A percentile compares a stretch with the other conserved stretches of the same genome.
phyloP scores from a whole-genome alignment of 2,797 vertebrate genomes.

The Pempheris klunzingeri region DNA sequence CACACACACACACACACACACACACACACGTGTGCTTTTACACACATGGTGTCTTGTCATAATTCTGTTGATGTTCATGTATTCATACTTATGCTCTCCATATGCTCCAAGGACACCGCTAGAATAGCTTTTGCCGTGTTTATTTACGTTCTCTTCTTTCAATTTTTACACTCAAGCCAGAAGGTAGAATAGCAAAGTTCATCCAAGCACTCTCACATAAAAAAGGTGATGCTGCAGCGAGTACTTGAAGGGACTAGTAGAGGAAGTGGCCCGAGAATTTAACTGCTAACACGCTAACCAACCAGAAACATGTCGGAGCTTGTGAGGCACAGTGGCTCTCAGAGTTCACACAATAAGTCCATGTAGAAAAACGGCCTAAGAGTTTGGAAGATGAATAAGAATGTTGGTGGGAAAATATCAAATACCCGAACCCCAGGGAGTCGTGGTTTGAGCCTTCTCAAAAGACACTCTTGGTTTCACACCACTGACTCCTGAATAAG shows the following conservation, averaged over 20 bases:
- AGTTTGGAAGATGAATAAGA: slow-evolving; percentile 36
- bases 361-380: slow-evolving; percentile 8
- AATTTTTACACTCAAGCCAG: not conserved
- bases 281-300: not conserved
- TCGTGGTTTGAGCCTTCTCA: slow-evolving; percentile 14
- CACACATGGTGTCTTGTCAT: slow-evolving; percentile 23
- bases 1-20: slow-evolving; percentile 8
- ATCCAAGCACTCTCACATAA: not conserved
- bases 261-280: not conserved
- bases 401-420: slow-evolving; percentile 47
- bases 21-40: slow-evolving; percentile 7
- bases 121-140: not conserved
- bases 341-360: too few relatives aligned
- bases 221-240: not conserved
- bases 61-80: slow-evolving; percentile 13
- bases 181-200: not conserved
- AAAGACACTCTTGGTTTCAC: slow-evolving; percentile 45
- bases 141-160: not conserved
- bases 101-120: not conserved
- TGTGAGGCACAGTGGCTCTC: not conserved
- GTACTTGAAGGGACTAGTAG: not conserved
- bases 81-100: slow-evolving; percentile 4
- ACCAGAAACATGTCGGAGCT: not conserved
- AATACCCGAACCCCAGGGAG: slow-evolving; percentile 23
- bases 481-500: slow-evolving; percentile 37